Evolutionary conservation across 2,113 vertebrate genomes (phyloP).

Genomic region (Procavia capensis): DNA sequence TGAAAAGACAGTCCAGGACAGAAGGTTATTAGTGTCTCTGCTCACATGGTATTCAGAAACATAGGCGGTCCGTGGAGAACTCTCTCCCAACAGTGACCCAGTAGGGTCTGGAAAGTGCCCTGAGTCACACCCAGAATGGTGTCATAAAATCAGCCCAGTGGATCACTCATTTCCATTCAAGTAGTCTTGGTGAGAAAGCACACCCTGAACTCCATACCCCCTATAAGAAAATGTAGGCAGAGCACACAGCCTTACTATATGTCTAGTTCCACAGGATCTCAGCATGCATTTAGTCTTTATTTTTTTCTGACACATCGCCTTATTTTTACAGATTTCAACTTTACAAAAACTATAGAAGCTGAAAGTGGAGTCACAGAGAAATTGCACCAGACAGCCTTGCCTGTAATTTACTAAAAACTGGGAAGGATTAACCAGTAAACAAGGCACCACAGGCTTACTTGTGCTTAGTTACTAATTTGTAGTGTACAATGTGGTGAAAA

Average conservation of each 20-base stretch:
- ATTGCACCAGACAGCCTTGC: neutral
- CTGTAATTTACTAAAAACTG: neutral
- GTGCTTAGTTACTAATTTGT: no score
- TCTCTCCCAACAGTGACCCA: neutral
- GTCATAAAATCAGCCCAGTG: neutral
- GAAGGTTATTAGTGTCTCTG: neutral
- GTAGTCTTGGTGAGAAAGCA: neutral
- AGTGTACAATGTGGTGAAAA: no score
- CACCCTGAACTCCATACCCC: neutral
- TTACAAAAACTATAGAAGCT: neutral
- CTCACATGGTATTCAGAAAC: neutral
- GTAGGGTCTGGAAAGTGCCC: neutral
- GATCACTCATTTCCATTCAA: neutral
- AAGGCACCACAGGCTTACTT: no score
- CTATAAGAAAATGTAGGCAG: neutral
- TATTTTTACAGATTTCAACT: neutral
- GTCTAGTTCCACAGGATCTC: neutral
- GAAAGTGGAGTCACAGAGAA: neutral
- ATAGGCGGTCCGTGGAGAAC: neutral
- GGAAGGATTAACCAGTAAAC: no score
- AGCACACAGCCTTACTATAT: neutral
- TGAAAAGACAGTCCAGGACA: neutral
- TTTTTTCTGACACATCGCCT: slow-evolving; percentile 4
- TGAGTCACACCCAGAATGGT: neutral
- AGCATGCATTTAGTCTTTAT: slow-evolving; percentile 7